A percentile compares a stretch with the other conserved stretches of the same genome.
Evolutionary conservation across 1,140 invertebrate species (phyloP).

Genomic region (Halictus rubicundus): DNA sequence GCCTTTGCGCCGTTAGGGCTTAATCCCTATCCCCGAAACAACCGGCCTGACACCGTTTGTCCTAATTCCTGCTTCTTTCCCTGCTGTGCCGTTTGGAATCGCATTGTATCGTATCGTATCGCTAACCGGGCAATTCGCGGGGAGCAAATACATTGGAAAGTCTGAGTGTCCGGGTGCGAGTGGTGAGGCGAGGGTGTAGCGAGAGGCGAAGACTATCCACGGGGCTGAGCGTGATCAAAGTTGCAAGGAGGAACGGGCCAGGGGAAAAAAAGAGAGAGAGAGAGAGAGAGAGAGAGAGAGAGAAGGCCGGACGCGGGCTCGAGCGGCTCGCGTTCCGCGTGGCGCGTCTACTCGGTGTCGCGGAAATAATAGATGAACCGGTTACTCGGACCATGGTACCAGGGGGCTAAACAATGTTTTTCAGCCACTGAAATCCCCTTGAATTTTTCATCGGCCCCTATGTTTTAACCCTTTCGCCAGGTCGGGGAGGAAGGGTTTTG

Average conservation of each 20-base stretch:
- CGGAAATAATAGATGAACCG: slow-evolving; percentile 72
- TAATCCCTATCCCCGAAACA: background rate
- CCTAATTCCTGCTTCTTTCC: slow-evolving; percentile 36
- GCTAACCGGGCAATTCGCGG: background rate
- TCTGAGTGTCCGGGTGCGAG: background rate
- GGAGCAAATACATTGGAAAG: background rate
- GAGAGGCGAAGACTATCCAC: slow-evolving; percentile 14
- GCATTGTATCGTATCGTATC: background rate
- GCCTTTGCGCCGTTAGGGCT: background rate
- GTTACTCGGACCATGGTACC: slow-evolving; percentile 61
- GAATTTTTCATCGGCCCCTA: slow-evolving; percentile 73
- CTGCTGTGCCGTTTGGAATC: background rate
- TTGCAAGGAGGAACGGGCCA: slow-evolving; percentile 23
- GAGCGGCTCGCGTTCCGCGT: slow-evolving; percentile 50
- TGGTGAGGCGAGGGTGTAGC: background rate
- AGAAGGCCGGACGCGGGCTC: slow-evolving; percentile 45
- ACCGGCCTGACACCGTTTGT: slow-evolving; percentile 2
- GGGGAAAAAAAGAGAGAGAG: slow-evolving; percentile 7
- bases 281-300: slow-evolving; percentile 3
- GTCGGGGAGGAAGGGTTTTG: slow-evolving; percentile 50
- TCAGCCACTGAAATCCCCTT: slow-evolving; percentile 73
- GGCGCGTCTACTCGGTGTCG: slow-evolving; percentile 65
- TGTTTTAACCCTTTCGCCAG: slow-evolving; percentile 76
- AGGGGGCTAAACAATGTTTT: slow-evolving; percentile 75
- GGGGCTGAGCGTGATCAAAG: slow-evolving; percentile 34